Conservation (phyloP, 2,888 invertebrate species). For the Tachina lurida region DNA sequence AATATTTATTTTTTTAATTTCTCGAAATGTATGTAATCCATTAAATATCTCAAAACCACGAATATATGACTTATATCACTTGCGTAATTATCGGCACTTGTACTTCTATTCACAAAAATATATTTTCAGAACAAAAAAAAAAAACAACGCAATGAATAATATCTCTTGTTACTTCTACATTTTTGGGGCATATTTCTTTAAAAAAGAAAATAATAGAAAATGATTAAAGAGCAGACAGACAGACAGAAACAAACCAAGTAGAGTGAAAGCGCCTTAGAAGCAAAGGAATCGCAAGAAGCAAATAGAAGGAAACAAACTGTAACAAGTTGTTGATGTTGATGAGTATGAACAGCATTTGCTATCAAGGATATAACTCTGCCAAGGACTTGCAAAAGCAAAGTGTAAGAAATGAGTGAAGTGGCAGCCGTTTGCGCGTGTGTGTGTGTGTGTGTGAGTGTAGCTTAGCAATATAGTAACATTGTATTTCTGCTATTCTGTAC, state of each 20-base stretch:
- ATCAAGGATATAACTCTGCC: conserved; percentile 36
- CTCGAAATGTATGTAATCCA: no score
- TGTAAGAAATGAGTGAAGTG: neutral
- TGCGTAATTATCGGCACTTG: neutral
- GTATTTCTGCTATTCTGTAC: conserved; percentile 27
- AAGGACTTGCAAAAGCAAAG: conserved; percentile 34
- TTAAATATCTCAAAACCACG: no score
- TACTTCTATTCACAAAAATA: neutral
- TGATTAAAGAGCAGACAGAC: conserved; percentile 8
- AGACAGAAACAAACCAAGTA: neutral
- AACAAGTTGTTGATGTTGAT: conserved; percentile 70
- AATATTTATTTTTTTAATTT: no score
- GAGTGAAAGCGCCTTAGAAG: conserved; percentile 21
- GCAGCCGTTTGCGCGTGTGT: neutral
- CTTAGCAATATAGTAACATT: conserved; percentile 60
- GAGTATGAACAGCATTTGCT: conserved; percentile 61
- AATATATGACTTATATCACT: no score
- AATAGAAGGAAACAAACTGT: conserved; percentile 45
- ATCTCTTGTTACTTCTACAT: neutral
- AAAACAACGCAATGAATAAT: neutral
- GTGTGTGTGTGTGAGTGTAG: neutral
- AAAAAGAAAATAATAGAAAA: neutral
- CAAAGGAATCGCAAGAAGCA: conserved; percentile 21
- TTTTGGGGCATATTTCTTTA: conserved; percentile 52
- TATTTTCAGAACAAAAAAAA: neutral